Conservation (phyloP, 2,888 invertebrate genomes). For the Mesodorylaimus sp. region DNA sequence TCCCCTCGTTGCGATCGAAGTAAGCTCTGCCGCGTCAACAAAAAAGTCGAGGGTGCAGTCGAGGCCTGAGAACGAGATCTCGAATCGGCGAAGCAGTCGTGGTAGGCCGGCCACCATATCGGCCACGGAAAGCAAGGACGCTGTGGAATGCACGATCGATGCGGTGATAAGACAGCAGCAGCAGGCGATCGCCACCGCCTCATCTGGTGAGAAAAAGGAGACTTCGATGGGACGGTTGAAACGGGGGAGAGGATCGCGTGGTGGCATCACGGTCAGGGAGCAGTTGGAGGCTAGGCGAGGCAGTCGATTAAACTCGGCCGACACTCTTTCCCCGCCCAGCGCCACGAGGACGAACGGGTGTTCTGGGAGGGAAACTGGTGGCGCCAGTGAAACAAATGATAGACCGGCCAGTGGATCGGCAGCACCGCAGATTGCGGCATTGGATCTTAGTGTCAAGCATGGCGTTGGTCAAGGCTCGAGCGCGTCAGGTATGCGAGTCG, state of each 20-base stretch:
- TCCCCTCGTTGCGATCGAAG: no score
- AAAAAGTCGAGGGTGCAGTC: neutral
- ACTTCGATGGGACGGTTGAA: no score
- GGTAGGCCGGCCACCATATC: neutral
- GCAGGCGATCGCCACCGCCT: neutral
- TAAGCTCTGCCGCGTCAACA: no score
- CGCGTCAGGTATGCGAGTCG: no score
- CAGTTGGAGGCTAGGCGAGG: conserved; percentile 4
- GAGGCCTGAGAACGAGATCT: neutral
- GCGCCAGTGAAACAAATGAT: neutral
- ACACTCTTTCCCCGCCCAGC: neutral
- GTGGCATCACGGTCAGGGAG: neutral
- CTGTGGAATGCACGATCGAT: neutral
- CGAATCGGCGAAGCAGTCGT: neutral
- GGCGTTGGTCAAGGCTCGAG: neutral
- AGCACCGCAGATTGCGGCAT: neutral
- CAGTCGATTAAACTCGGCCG: neutral
- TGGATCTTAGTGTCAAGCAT: neutral
- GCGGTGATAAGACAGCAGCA: neutral
- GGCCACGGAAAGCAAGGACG: neutral
- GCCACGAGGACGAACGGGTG: neutral
- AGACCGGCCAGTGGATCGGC: neutral
- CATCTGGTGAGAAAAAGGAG: neutral
- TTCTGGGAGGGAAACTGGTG: neutral
- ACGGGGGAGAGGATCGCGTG: neutral